Conservation (phyloP, 1,140 invertebrate species). For the Zaprionus ornatus region DNA sequence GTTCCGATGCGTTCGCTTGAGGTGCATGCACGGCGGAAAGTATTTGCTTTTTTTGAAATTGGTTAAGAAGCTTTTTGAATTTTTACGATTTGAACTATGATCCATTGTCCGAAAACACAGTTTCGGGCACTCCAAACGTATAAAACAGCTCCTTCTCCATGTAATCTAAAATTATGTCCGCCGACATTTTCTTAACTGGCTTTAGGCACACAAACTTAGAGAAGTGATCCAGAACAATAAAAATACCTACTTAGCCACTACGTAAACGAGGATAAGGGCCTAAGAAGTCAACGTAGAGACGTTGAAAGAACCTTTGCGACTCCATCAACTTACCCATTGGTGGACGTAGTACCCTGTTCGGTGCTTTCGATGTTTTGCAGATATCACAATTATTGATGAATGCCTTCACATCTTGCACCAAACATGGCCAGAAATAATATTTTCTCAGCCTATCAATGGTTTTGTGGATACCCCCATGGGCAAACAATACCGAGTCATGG, state of each 20-base stretch:
- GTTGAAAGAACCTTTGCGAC: slow-evolving; percentile 31
- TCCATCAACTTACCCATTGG: slow-evolving; percentile 22
- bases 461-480: slow-evolving; percentile 22
- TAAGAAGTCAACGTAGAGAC: slow-evolving; percentile 37
- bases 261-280: slow-evolving; percentile 30
- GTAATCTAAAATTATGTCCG: too few species aligned
- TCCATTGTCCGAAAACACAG: too few species aligned
- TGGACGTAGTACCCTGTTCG: slow-evolving; percentile 16
- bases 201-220: slow-evolving; percentile 38
- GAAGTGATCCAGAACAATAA: slow-evolving; percentile 35
- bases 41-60: slow-evolving; percentile 5
- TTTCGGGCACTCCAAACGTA: too few species aligned
- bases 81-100: too few species aligned
- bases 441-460: slow-evolving; percentile 9
- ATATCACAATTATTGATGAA: slow-evolving; percentile 9
- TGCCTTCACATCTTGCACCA: slow-evolving; percentile 10
- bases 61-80: slow-evolving; percentile 8
- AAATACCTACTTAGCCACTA: slow-evolving; percentile 26
- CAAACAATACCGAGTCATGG: not conserved
- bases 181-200: slow-evolving; percentile 24
- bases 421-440: slow-evolving; percentile 25
- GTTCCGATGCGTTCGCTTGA: too few species aligned
- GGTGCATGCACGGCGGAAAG: too few species aligned
- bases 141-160: too few species aligned
- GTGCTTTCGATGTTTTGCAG: slow-evolving; percentile 19